These are phyloP conservation scores for Penaeus japonicus DNA, from an alignment of 1,140 invertebrate species.

Conservation along the genomic window DNA sequence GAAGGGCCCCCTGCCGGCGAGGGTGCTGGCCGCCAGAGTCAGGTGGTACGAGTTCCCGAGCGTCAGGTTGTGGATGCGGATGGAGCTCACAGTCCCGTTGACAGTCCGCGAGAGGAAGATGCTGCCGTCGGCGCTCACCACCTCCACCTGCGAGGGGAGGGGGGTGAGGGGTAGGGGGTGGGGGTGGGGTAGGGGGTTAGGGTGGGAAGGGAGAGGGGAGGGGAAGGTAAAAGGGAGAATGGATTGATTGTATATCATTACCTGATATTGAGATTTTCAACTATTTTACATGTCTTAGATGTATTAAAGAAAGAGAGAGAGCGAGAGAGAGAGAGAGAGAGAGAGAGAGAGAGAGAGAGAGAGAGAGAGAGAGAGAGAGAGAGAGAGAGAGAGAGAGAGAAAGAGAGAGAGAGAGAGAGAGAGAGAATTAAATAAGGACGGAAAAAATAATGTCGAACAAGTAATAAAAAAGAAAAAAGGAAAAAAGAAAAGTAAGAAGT, in stretches of 20 bases:
- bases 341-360: not conserved
- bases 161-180: not conserved
- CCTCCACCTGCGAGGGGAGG: constrained; percentile 30
- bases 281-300: too few relatives aligned
- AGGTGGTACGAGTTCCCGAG: constrained; percentile 51
- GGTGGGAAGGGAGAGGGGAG: too few relatives aligned
- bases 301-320: too few relatives aligned
- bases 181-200: not conserved
- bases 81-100: constrained; percentile 15
- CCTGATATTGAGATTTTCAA: too few relatives aligned
- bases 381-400: not conserved
- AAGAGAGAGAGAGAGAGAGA: not conserved
- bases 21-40: constrained; percentile 47
- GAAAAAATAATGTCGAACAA: too few relatives aligned
- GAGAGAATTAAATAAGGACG: not conserved
- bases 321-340: not conserved
- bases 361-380: constrained; percentile 15
- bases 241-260: too few relatives aligned
- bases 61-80: constrained; percentile 47
- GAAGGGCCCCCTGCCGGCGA: constrained; percentile 51
- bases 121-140: constrained; percentile 26
- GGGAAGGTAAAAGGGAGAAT: too few relatives aligned
- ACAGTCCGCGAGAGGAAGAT: constrained; percentile 41
- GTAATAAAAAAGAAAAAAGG: not conserved
- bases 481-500: not conserved